Evolutionary conservation across 2,113 vertebrate genomes (phyloP), one percentile per base, ranked within the genome.

Genomic region (Merops nubicus): DNA sequence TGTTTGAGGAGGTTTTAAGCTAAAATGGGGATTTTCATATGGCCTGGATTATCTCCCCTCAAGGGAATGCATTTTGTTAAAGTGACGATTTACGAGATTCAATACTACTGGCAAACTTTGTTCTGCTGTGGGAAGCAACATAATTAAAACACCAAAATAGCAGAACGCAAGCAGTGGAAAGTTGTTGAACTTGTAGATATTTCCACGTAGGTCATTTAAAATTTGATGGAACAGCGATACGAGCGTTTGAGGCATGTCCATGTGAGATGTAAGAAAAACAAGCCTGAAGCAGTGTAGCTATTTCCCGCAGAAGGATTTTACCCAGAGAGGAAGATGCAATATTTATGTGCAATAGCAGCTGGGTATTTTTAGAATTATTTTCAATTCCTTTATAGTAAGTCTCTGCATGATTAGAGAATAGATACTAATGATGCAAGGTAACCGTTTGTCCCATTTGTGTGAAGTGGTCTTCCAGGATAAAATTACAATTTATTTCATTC

Each of bases 401-500:
- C 36, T 88, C 38, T 72, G 54, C 47, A 33, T 88, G 73, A 86
- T 95, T 93, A 88, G 78, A 89, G 86, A 86, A 68, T 69, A 93
- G 82, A 92, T 97, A 93, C 23, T 68, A 96, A 90, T 67, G 86
- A 73, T 75, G 85, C 91, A 93, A 94, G 65, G 51, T 88, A 94
- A 74, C 43, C 19, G 69, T 93, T 93, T 81, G 83, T 96, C 72
- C 72, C 83, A 8, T 93, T 96, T 84, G 84, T 68, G 25, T 90
- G 77, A 93, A 88, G 67, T 83, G 40, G 29, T 54, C 60, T 96
- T 89, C 51, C 78, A 87, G 93, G 93, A 93, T 92, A 86, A 97
- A 96, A 95, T 92, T 76, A 87, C 94, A 87, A 43, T 95, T 96
- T 89, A 82, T 94, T 96, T 77, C 65, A 56, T 96, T 96, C 56